Conservation (phyloP, 2,797 vertebrate species). For the Morus bassanus region DNA sequence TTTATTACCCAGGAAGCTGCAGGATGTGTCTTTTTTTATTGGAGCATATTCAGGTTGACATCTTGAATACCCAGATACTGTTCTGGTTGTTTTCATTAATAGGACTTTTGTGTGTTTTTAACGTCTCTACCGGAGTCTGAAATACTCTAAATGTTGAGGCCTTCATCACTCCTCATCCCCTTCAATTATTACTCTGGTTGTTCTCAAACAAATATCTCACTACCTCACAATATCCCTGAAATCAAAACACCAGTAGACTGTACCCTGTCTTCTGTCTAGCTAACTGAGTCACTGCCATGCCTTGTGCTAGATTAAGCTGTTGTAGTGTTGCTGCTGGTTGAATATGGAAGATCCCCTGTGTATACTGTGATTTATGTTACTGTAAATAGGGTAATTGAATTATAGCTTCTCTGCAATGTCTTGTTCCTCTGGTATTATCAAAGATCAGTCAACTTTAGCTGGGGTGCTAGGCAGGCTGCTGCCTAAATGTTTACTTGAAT, state of each 20-base stretch:
- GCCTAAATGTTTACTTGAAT: not conserved
- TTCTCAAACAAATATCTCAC: slow-evolving; percentile 17
- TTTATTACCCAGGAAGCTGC: not conserved
- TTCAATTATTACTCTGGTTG: not conserved
- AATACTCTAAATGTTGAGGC: not conserved
- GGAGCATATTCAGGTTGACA: slow-evolving; percentile 37
- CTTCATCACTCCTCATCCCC: not conserved
- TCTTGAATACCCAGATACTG: slow-evolving; percentile 19
- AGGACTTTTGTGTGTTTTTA: not conserved
- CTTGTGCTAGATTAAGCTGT: not conserved
- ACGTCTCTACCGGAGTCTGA: not conserved
- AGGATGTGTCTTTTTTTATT: not conserved
- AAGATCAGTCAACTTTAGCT: not conserved
- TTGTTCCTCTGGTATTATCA: not conserved
- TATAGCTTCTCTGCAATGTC: not conserved
- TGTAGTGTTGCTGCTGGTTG: slow-evolving; percentile 9
- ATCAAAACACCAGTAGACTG: not conserved
- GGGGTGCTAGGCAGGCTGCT: not conserved
- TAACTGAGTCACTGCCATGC: slow-evolving; percentile 8
- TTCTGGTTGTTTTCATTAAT: not conserved
- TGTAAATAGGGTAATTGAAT: slow-evolving; percentile 8
- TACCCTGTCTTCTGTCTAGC: not conserved
- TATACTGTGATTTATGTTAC: not conserved
- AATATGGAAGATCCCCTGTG: not conserved
- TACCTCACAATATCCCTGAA: not conserved